Percentiles rank a stretch among this genome's conserved stretches.
phyloP scores from a whole-genome alignment of 2,888 invertebrate species.

The Cephalotes varians region DNA sequence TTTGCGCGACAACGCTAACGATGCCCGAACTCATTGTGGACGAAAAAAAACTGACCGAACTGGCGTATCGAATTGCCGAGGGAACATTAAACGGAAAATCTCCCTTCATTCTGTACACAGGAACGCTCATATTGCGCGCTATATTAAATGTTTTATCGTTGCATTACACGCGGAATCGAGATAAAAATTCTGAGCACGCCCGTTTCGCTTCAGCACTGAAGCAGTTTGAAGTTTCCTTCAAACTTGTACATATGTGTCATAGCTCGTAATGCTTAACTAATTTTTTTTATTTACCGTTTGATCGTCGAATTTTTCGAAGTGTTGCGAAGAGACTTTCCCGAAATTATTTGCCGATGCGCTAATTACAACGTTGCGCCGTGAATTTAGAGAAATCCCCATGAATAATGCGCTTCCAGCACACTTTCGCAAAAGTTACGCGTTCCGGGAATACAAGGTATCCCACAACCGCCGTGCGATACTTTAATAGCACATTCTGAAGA shows the following conservation, averaged over 20 bases:
- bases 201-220: too few relatives aligned
- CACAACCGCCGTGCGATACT: neutral
- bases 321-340: neutral
- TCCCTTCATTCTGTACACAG: neutral
- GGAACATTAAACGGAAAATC: neutral
- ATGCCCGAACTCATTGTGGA: neutral
- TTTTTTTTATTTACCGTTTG: neutral
- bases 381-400: conserved; percentile 18
- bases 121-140: neutral
- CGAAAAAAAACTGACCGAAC: neutral
- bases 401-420: conserved; percentile 13
- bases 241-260: too few relatives aligned
- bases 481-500: conserved; percentile 25
- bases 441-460: conserved; percentile 6
- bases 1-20: conserved; percentile 11
- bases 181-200: neutral
- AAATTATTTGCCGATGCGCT: neutral
- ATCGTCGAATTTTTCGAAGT: conserved; percentile 2
- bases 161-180: neutral
- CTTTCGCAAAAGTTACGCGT: conserved; percentile 8
- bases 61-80: neutral
- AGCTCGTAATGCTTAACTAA: too few relatives aligned
- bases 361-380: neutral
- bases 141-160: conserved; percentile 15
- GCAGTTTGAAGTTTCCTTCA: too few relatives aligned